These are phyloP conservation scores for Latrodectus elegans DNA, from an alignment of 2,888 invertebrate species.

Conservation along the genomic window DNA sequence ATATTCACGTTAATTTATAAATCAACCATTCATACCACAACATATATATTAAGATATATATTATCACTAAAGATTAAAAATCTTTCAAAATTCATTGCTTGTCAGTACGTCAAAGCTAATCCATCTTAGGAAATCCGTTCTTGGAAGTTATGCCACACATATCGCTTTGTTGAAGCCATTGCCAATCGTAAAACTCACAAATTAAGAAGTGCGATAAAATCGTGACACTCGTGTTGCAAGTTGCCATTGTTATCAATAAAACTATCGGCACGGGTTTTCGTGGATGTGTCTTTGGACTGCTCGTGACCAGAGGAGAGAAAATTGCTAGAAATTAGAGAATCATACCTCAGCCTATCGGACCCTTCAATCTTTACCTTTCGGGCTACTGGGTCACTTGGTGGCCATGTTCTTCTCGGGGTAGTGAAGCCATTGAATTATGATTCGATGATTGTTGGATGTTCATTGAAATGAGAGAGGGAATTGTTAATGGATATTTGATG, in stretches of 20 bases:
- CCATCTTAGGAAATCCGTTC: too few relatives aligned
- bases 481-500: conserved; percentile 38
- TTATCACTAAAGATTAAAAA: too few relatives aligned
- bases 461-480: conserved; percentile 20
- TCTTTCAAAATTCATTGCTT: too few relatives aligned
- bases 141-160: background rate
- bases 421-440: background rate
- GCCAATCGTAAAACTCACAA: conserved; percentile 18
- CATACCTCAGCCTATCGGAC: conserved; percentile 36
- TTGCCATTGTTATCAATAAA: conserved; percentile 59
- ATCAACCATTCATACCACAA: too few relatives aligned
- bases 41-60: too few relatives aligned
- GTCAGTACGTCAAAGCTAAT: too few relatives aligned
- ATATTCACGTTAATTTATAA: too few relatives aligned
- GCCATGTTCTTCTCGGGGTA: conserved; percentile 17
- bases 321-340: conserved; percentile 47
- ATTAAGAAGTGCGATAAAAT: conserved; percentile 52
- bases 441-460: conserved; percentile 20
- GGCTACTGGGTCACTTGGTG: conserved; percentile 3
- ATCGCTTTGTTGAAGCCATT: background rate
- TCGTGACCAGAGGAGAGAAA: conserved; percentile 54
- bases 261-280: conserved; percentile 24
- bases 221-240: conserved; percentile 52
- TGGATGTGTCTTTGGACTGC: conserved; percentile 7
- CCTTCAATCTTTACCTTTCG: conserved; percentile 15